Conservation (phyloP, 2,888 invertebrate genomes). For the Hyppa rectilinea region DNA sequence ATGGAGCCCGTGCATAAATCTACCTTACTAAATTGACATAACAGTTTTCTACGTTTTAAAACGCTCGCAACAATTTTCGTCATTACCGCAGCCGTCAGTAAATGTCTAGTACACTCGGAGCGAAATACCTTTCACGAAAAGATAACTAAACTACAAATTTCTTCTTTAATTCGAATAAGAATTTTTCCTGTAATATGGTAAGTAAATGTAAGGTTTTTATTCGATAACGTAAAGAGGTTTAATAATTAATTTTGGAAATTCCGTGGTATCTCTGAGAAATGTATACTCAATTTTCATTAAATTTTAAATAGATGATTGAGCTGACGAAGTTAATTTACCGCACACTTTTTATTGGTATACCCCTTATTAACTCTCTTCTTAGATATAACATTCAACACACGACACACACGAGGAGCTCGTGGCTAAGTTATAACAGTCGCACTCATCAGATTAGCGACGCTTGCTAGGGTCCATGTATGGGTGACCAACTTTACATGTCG, state of each 20-base stretch:
- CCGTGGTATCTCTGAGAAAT: not conserved
- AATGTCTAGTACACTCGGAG: slow-evolving; percentile 30
- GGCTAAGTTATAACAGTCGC: too few relatives aligned
- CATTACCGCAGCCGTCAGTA: slow-evolving; percentile 22
- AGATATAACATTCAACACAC: too few relatives aligned
- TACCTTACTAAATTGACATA: slow-evolving; percentile 47
- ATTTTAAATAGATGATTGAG: not conserved
- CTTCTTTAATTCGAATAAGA: slow-evolving; percentile 1
- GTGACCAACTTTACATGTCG: too few relatives aligned
- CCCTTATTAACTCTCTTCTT: too few relatives aligned
- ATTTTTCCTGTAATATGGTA: too few relatives aligned
- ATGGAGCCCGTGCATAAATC: slow-evolving; percentile 53
- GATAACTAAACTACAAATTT: slow-evolving; percentile 24
- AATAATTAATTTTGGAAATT: not conserved
- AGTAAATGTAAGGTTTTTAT: too few relatives aligned
- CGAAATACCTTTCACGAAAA: slow-evolving; percentile 13
- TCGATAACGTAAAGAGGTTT: not conserved
- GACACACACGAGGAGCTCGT: too few relatives aligned
- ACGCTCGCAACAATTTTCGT: slow-evolving; percentile 28
- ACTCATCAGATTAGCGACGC: too few relatives aligned
- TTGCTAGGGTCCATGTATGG: too few relatives aligned
- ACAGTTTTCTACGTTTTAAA: slow-evolving; percentile 50
- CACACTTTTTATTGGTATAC: not conserved
- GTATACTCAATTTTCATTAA: not conserved
- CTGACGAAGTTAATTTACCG: not conserved